A percentile compares a stretch with the other conserved stretches of the same genome.
Evolutionary conservation across 2,797 vertebrate genomes (phyloP).

Genomic region (Morus bassanus): DNA sequence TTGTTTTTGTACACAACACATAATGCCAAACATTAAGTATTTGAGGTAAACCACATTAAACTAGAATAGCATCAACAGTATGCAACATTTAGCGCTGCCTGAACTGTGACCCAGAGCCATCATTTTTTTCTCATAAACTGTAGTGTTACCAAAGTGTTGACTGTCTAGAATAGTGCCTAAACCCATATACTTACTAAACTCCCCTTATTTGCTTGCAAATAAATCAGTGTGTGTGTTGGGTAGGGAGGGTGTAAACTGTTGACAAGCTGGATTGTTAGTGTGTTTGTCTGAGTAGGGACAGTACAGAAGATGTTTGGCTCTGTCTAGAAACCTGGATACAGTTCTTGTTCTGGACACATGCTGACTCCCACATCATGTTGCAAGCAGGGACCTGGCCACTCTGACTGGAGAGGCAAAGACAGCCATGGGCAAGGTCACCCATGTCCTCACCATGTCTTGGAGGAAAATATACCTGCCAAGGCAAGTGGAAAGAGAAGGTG

Average conservation of each 20-base stretch:
- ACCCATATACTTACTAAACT: background rate
- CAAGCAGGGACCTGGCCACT: background rate
- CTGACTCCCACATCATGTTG: background rate
- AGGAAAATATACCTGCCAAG: background rate
- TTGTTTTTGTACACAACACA: background rate
- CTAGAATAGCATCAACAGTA: constrained; percentile 39
- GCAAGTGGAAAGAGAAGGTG: background rate
- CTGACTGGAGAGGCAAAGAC: background rate
- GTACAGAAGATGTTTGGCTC: background rate
- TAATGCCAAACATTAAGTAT: background rate
- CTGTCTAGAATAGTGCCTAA: constrained; percentile 14
- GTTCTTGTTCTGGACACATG: background rate
- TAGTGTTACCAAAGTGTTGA: background rate
- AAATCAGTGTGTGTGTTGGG: background rate
- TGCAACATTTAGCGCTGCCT: background rate
- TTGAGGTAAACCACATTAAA: constrained; percentile 34
- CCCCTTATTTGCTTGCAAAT: background rate
- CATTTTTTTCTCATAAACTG: constrained; percentile 7
- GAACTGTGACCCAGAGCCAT: background rate
- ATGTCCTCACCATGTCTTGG: background rate
- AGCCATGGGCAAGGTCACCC: background rate
- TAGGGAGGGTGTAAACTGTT: background rate
- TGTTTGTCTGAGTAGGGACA: background rate
- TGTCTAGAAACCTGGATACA: background rate
- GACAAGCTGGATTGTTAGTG: background rate